These are phyloP conservation scores for Drosophila bunnanda DNA, from an alignment of 2,888 invertebrate species.

Conservation along the genomic window DNA sequence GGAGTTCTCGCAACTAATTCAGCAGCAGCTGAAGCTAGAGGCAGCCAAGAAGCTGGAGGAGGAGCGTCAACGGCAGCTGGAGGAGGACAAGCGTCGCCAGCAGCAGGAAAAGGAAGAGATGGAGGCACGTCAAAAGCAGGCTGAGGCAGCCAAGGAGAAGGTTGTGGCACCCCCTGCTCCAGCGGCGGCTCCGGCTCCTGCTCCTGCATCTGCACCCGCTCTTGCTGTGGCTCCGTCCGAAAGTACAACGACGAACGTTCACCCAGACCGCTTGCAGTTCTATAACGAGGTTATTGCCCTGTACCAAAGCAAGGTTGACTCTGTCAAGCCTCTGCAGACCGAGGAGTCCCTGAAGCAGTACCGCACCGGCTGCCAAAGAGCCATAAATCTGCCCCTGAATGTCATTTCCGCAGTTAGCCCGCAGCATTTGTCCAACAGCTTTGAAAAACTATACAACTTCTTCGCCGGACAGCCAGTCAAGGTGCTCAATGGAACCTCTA, in stretches of 20 bases:
- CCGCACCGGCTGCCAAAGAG: constrained; percentile 93
- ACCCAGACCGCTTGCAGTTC: constrained; percentile 85
- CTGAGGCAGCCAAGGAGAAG: constrained; percentile 41
- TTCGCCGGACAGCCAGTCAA: constrained; percentile 89
- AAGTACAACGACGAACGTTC: constrained; percentile 83
- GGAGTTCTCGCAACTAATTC: constrained; percentile 45
- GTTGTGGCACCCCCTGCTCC: constrained; percentile 21
- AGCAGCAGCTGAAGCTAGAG: constrained; percentile 82
- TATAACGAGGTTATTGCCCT: constrained; percentile 87
- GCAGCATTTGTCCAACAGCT: constrained; percentile 88
- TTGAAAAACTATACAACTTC: constrained; percentile 89
- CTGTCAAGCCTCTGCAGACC: constrained; percentile 87
- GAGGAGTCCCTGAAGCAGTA: constrained; percentile 90
- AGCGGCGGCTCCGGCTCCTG: neutral
- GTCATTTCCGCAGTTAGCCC: constrained; percentile 92
- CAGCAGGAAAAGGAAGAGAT: constrained; percentile 36
- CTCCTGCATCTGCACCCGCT: constrained; percentile 6
- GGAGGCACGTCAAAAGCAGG: constrained; percentile 43
- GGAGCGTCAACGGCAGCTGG: constrained; percentile 40
- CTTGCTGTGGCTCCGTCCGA: constrained; percentile 38
- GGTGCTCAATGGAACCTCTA: constrained; percentile 86
- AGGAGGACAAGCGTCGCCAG: constrained; percentile 40
- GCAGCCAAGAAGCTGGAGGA: constrained; percentile 54
- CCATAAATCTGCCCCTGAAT: constrained; percentile 94
- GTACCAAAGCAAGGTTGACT: constrained; percentile 87